A percentile compares a stretch with the other conserved stretches of the same genome.
Evolutionary conservation across 2,797 vertebrate genomes (phyloP).

Genomic region (Trematomus bernacchii): DNA sequence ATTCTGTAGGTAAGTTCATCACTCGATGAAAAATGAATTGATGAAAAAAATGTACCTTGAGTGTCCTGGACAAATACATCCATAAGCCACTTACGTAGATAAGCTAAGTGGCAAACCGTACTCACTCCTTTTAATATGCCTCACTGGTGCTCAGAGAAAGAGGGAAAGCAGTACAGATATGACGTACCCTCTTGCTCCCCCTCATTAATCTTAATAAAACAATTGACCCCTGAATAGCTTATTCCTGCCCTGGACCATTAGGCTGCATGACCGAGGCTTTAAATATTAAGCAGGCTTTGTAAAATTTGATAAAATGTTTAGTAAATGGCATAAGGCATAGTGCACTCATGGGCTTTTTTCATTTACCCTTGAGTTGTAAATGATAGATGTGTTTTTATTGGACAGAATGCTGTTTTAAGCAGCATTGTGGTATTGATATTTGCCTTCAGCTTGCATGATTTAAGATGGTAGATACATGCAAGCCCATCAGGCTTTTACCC

Average conservation of each 20-base stretch:
- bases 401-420: slow-evolving; percentile 79
- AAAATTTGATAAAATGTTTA: slow-evolving; percentile 86
- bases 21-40: slow-evolving; percentile 80
- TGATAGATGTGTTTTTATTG: slow-evolving; percentile 82
- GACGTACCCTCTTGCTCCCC: slow-evolving; percentile 80
- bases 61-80: slow-evolving; percentile 80
- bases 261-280: slow-evolving; percentile 81
- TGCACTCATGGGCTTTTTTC: slow-evolving; percentile 50
- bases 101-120: slow-evolving; percentile 82
- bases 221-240: slow-evolving; percentile 87
- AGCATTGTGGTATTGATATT: slow-evolving; percentile 71
- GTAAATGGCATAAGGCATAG: slow-evolving; percentile 77
- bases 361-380: slow-evolving; percentile 67
- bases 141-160: slow-evolving; percentile 73
- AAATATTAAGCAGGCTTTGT: slow-evolving; percentile 87
- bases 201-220: slow-evolving; percentile 88
- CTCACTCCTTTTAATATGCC: slow-evolving; percentile 80
- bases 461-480: slow-evolving; percentile 69
- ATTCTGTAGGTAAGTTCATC: slow-evolving; percentile 70
- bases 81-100: slow-evolving; percentile 82
- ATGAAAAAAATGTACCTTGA: slow-evolving; percentile 74
- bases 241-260: slow-evolving; percentile 83
- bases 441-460: slow-evolving; percentile 73
- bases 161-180: slow-evolving; percentile 78
- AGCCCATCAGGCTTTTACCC: slow-evolving; percentile 61